A percentile compares a stretch with the other conserved stretches of the same genome.
Evolutionary conservation across 2,888 invertebrate genomes (phyloP).

Genomic region (Prosopocoilus inquinatus): DNA sequence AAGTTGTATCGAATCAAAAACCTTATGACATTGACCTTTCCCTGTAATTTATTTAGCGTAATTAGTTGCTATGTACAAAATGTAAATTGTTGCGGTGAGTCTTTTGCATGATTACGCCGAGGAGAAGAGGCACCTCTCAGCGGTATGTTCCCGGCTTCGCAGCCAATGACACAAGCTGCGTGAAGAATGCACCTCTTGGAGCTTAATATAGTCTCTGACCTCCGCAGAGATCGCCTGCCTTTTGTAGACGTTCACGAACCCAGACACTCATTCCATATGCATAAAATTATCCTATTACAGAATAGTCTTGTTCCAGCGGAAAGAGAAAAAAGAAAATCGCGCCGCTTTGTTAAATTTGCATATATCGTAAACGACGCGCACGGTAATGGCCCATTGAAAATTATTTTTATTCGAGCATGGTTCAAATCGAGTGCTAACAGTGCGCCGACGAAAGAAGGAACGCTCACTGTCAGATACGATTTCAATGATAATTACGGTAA

Average conservation of each 20-base stretch:
- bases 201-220: conserved; percentile 45
- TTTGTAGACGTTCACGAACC: conserved; percentile 19
- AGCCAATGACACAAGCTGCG: conserved; percentile 38
- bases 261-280: conserved; percentile 8
- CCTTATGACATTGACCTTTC: too few species aligned
- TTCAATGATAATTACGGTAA: too few species aligned
- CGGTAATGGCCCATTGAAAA: too few species aligned
- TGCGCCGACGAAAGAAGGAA: too few species aligned
- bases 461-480: too few species aligned
- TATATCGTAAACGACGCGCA: neutral
- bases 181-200: conserved; percentile 39
- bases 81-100: neutral
- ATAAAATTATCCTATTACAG: conserved; percentile 7
- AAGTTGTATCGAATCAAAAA: too few species aligned
- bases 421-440: too few species aligned
- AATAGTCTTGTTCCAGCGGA: neutral
- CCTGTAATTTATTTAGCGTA: too few species aligned
- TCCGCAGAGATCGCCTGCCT: conserved; percentile 36
- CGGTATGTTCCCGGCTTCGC: conserved; percentile 3
- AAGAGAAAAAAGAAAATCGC: neutral
- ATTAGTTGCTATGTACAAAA: too few species aligned
- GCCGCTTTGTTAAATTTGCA: neutral
- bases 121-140: neutral
- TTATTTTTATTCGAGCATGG: too few species aligned
- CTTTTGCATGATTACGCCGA: neutral